Evolutionary conservation across 1,140 invertebrate genomes (phyloP).

Genomic region (Heliconius hewitsoni): DNA sequence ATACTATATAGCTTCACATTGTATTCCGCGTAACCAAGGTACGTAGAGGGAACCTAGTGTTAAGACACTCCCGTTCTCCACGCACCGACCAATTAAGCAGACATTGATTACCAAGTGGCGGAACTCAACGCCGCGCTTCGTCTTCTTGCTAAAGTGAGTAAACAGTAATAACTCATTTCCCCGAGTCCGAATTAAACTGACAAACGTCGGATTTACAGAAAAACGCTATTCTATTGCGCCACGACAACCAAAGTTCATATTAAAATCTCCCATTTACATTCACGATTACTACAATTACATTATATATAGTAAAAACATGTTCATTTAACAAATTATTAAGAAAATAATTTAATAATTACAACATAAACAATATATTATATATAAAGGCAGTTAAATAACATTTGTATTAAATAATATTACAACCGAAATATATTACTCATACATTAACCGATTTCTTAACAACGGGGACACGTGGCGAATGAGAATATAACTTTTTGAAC

Average conservation of each 20-base stretch:
- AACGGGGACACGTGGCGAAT: conserved; percentile 61
- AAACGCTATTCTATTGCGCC: too few species aligned
- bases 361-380: not conserved
- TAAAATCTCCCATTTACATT: not conserved
- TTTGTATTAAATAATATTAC: not conserved
- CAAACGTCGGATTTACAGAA: not conserved
- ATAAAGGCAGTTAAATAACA: conserved; percentile 3
- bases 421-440: conserved; percentile 33
- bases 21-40: not conserved
- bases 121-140: too few species aligned
- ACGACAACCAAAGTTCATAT: not conserved
- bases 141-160: too few species aligned
- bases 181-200: not conserved
- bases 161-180: not conserved
- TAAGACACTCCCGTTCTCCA: too few species aligned
- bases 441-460: conserved; percentile 63
- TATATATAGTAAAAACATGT: conserved; percentile 7
- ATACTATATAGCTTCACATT: not conserved
- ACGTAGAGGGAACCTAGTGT: too few species aligned
- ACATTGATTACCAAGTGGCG: too few species aligned
- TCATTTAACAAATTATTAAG: conserved; percentile 1
- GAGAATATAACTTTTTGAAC: conserved; percentile 69
- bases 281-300: not conserved
- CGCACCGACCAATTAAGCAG: too few species aligned
- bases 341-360: not conserved